Conservation (phyloP, 1,140 invertebrate species). For the Argopecten irradians region DNA sequence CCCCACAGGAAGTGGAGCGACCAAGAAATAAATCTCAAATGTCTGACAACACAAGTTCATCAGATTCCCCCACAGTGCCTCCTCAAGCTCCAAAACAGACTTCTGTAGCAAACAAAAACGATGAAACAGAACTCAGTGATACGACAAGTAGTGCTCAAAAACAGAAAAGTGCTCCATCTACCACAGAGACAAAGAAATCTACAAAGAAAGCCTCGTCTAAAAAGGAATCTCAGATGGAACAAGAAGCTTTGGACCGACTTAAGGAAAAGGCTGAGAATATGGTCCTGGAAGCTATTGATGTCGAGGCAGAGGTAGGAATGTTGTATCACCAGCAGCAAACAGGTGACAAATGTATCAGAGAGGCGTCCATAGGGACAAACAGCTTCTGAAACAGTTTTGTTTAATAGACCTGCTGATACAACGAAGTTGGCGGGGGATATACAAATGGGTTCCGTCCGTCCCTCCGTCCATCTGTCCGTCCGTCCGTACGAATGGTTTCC, state of each 20-base stretch:
- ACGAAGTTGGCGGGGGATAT: no score
- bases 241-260: slow-evolving; percentile 77
- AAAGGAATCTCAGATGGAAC: slow-evolving; percentile 48
- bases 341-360: neutral
- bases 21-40: neutral
- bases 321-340: slow-evolving; percentile 36
- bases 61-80: neutral
- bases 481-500: no score
- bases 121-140: neutral
- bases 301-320: slow-evolving; percentile 57
- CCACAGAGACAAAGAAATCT: neutral
- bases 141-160: neutral
- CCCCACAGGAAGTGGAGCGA: neutral
- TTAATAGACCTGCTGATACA: no score
- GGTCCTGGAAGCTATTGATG: slow-evolving; percentile 81
- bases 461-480: no score
- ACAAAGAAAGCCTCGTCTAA: slow-evolving; percentile 15
- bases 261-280: slow-evolving; percentile 85
- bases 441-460: no score
- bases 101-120: neutral
- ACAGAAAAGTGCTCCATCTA: slow-evolving; percentile 41
- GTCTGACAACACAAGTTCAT: slow-evolving; percentile 25
- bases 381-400: no score
- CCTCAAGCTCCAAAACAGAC: neutral
- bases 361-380: no score